Percentiles rank a stretch among this genome's conserved stretches.
Evolutionary conservation across 2,113 vertebrate species (phyloP).

Genomic region (Psittacula cyanocephala): DNA sequence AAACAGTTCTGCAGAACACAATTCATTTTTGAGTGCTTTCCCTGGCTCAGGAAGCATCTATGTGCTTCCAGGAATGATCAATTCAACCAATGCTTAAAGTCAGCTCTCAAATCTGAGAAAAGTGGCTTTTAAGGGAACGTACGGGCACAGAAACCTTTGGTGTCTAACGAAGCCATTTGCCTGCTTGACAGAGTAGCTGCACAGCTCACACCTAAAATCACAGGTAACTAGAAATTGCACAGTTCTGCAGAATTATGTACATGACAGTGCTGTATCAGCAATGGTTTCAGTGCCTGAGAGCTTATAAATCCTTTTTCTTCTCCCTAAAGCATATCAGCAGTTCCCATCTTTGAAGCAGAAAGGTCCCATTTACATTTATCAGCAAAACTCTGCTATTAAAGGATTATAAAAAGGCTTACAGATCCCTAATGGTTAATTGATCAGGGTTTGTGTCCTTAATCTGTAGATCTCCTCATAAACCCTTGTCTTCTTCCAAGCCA

Average conservation of each 20-base stretch:
- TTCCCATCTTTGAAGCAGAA: constrained; percentile 28
- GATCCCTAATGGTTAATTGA: constrained; percentile 55
- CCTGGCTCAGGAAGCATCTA: not conserved
- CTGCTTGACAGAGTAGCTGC: not conserved
- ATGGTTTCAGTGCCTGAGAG: constrained; percentile 59
- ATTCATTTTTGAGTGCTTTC: not conserved
- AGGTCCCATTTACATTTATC: constrained; percentile 49
- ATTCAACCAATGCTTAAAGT: not conserved
- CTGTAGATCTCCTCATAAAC: constrained; percentile 24
- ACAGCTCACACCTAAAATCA: constrained; percentile 21
- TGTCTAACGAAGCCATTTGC: not conserved
- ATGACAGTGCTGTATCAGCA: constrained; percentile 58
- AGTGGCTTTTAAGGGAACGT: constrained; percentile 13
- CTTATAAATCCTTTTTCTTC: not conserved
- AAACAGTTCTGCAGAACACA: not conserved
- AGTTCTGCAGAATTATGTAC: not conserved
- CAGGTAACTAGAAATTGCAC: not conserved
- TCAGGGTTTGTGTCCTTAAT: constrained; percentile 33
- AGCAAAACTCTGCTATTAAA: constrained; percentile 66
- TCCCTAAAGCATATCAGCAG: constrained; percentile 31
- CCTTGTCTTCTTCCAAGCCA: not conserved
- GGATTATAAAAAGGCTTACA: constrained; percentile 58
- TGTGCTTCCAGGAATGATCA: constrained; percentile 13
- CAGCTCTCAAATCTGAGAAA: constrained; percentile 10
- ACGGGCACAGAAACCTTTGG: not conserved